A percentile compares a stretch with the other conserved stretches of the same genome.
phyloP scores from a whole-genome alignment of 2,113 vertebrate genomes.

The Nyctibius bracteatus region DNA sequence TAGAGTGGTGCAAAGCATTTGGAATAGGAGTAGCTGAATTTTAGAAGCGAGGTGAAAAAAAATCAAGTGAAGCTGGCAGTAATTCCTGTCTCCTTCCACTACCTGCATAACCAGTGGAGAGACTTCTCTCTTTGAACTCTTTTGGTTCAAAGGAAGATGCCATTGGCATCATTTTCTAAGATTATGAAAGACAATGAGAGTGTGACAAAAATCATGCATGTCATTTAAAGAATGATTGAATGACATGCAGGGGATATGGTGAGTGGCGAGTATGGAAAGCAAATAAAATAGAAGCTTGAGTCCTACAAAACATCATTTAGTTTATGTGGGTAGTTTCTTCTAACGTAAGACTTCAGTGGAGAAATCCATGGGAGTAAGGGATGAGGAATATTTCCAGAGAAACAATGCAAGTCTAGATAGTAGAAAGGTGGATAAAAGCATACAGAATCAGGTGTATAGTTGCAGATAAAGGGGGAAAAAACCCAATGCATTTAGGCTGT shows the following conservation, averaged over 20 bases:
- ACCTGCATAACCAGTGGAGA: background rate
- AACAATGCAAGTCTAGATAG: background rate
- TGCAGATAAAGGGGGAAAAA: background rate
- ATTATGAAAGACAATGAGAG: background rate
- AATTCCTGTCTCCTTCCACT: background rate
- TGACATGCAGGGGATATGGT: background rate
- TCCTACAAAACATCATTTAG: background rate
- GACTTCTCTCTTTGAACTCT: background rate
- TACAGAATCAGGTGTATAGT: background rate
- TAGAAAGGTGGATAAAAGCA: background rate
- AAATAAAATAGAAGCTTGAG: background rate
- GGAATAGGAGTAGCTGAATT: background rate
- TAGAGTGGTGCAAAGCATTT: background rate
- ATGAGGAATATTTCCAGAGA: background rate
- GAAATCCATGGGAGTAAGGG: background rate
- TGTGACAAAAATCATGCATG: background rate
- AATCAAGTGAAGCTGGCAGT: background rate
- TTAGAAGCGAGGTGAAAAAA: background rate
- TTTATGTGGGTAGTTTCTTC: background rate
- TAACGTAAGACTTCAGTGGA: background rate
- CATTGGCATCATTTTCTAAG: background rate
- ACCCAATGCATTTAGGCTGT: background rate
- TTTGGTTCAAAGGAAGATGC: background rate
- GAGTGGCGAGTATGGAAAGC: background rate
- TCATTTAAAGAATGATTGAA: background rate